Evolutionary conservation across 1,140 invertebrate species (phyloP).

Genomic region (Hirudo medicinalis): DNA sequence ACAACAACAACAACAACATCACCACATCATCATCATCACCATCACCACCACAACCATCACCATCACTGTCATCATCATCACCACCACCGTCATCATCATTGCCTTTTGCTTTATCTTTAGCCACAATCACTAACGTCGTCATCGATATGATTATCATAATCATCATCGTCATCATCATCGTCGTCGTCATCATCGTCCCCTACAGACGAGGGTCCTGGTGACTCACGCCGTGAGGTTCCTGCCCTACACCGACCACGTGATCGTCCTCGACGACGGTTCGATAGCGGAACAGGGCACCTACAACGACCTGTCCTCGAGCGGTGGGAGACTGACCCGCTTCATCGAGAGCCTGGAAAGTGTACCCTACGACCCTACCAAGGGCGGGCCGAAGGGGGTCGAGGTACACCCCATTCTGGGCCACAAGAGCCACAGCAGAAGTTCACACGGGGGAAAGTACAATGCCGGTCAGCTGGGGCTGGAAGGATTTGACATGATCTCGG

Average conservation of each 20-base stretch:
- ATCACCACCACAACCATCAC: neutral
- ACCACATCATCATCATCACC: neutral
- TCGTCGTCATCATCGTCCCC: neutral
- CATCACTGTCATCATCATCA: neutral
- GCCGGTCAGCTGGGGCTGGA: too few species aligned
- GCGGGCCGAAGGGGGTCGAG: too few species aligned
- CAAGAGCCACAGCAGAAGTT: too few species aligned
- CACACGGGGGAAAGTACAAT: too few species aligned
- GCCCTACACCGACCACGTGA: conserved; percentile 36
- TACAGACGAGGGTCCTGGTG: conserved; percentile 37
- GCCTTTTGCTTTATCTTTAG: neutral
- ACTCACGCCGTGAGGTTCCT: conserved; percentile 37
- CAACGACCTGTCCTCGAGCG: conserved; percentile 25
- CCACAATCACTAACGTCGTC: neutral
- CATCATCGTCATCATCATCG: neutral
- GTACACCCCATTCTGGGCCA: too few species aligned
- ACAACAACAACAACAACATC: too few species aligned
- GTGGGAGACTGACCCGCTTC: too few species aligned
- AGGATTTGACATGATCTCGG: too few species aligned
- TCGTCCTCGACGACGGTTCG: conserved; percentile 36
- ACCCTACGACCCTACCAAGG: too few species aligned
- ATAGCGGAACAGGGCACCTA: conserved; percentile 36
- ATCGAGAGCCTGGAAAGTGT: too few species aligned
- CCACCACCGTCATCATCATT: neutral
- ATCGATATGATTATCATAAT: neutral